These are phyloP conservation scores for Sclerodermus sp. DNA, from an alignment of 2,888 invertebrate species.

Conservation along the genomic window DNA sequence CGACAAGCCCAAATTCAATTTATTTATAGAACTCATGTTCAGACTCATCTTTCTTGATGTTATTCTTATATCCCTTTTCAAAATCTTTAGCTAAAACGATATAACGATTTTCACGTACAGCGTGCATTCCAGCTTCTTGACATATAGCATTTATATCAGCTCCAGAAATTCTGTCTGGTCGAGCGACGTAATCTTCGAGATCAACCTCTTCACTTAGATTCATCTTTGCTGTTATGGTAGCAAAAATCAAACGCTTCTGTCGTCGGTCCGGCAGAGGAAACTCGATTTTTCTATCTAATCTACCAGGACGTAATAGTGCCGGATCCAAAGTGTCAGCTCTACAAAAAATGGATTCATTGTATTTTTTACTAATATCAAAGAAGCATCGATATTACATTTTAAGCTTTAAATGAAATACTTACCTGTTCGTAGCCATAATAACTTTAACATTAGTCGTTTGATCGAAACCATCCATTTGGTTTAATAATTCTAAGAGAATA, in stretches of 20 bases:
- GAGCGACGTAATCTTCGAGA: conserved; percentile 96
- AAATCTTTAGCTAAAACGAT: conserved; percentile 99
- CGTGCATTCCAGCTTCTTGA: conserved; percentile 99
- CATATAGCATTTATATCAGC: conserved; percentile 99
- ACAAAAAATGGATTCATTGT: conserved; percentile 22
- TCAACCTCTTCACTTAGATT: conserved; percentile 98
- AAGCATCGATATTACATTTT: too few species aligned
- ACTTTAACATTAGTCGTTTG: conserved; percentile 99
- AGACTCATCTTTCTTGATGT: conserved; percentile 98
- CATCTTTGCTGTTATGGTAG: conserved; percentile 96
- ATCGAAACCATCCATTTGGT: conserved; percentile 99
- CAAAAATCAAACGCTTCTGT: conserved; percentile 95
- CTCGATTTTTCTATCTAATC: conserved; percentile 97
- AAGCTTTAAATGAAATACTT: conserved; percentile 1
- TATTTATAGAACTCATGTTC: conserved; percentile 99
- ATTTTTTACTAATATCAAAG: conserved; percentile 3
- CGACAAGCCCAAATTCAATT: too few species aligned
- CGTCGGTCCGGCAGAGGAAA: conserved; percentile 93
- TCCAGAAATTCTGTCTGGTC: conserved; percentile 98
- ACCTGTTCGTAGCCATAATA: conserved; percentile 60
- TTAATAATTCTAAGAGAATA: conserved; percentile 92
- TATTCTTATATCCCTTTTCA: conserved; percentile 99
- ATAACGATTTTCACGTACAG: conserved; percentile 98
- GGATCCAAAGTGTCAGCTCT: conserved; percentile 97
- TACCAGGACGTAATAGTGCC: conserved; percentile 91